A percentile compares a stretch with the other conserved stretches of the same genome.
phyloP scores from a whole-genome alignment of 30 jellyfish, hydroid and myxozoan species.

The Catostylus mosaicus region DNA sequence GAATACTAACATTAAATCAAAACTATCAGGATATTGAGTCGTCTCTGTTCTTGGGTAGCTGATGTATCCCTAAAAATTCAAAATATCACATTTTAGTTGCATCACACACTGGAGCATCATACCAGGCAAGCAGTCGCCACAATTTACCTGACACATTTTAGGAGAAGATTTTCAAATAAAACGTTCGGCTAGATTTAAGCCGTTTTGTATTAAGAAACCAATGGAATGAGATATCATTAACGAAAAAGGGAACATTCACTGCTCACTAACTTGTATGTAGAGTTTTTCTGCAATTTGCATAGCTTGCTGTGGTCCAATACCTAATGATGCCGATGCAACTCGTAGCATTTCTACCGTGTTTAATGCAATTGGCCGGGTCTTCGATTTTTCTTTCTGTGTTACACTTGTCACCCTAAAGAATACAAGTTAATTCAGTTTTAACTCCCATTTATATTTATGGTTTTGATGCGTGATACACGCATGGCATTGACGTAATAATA shows the following conservation, averaged over 20 bases:
- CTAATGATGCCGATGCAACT: conserved; percentile 93
- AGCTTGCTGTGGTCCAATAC: conserved; percentile 96
- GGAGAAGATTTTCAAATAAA: too few relatives aligned
- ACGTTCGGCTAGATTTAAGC: too few relatives aligned
- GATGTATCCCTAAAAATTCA: conserved; percentile 78
- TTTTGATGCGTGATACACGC: too few relatives aligned
- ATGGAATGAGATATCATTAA: neutral
- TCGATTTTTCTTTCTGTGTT: conserved; percentile 72
- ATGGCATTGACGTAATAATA: too few relatives aligned
- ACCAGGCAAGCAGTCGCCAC: too few relatives aligned
- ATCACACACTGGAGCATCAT: too few relatives aligned
- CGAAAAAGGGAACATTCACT: neutral
- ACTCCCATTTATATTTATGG: too few relatives aligned
- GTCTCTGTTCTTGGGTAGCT: conserved; percentile 99
- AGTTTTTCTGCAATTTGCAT: conserved; percentile 96
- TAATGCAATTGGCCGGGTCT: conserved; percentile 87
- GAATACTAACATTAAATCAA: conserved; percentile 67
- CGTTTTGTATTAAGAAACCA: too few relatives aligned
- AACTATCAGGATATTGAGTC: conserved; percentile 86
- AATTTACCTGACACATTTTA: too few relatives aligned
- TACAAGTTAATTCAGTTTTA: too few relatives aligned
- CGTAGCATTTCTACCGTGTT: conserved; percentile 94
- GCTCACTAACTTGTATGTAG: conserved; percentile 81
- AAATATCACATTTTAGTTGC: too few relatives aligned
- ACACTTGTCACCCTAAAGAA: conserved; percentile 63